Base-by-base conservation (phyloP, 2,113 vertebrate species). In the Silurus glanis region DNA sequence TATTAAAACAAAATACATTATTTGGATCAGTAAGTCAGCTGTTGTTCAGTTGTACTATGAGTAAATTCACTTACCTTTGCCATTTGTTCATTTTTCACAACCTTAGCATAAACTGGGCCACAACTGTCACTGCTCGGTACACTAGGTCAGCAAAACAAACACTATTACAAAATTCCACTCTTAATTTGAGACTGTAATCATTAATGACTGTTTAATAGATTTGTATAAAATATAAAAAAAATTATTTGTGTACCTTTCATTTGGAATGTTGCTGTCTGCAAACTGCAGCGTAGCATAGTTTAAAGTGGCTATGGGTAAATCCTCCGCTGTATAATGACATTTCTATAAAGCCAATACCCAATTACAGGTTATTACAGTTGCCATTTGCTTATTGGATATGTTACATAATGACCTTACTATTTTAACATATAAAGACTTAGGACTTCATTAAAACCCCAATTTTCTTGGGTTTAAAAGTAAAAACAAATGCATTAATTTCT, bases 271-370 rank as follows among this genome's bases (percentile, higher is more conserved):
- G 67, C 69, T 69, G 21, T 88, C 72, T 45, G 2, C 59, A 80
- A 93, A 92, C 17, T 91, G 55, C 37, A 93, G 23, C 69, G 85
- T 89, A 9, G 82, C 85, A 6, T 93, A 93, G 88, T 89, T 91
- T n/a, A 93, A 79, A 84, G 74, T 23, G 85, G 80, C 90, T 88
- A 87, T 58, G 45, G 14, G 53, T 86, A 55, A 90, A 85, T 89
- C 69, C 85, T 83, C 71, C 21, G 83, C 66, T 51, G 9, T 59
- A 49, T 55, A 19, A 37, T 37, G 53, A 75, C 23, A 2, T 72
- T 61, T 49, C 87, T 85, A 7, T 55, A 64, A 82, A 74, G 19
- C 5, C 47, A 49, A 58, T 14, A 21, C 9, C 53, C 49, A 4
- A n/a, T 82, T 21, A 53, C 53, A 71, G 28, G 6, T 21, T 59